Percentiles rank a stretch among this genome's conserved stretches.
Conservation (phyloP, 2,797 vertebrate genomes). For the Onychomys torridus region DNA sequence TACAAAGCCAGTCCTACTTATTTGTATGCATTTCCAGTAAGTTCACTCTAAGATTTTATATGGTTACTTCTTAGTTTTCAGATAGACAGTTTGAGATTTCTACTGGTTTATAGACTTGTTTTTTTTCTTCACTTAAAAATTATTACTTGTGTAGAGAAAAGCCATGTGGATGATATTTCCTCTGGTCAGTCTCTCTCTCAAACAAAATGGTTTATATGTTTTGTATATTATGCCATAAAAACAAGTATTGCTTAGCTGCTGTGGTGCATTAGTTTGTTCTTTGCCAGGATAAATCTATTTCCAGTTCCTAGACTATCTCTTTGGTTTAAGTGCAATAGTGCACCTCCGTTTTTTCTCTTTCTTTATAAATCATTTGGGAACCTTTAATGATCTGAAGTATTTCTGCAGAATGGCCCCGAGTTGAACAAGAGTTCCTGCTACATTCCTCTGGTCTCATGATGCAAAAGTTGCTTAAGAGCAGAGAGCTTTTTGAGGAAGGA, state of each 20-base stretch:
- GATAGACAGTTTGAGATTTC: constrained; percentile 60
- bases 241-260: constrained; percentile 70
- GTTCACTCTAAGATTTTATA: constrained; percentile 48
- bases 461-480: constrained; percentile 9
- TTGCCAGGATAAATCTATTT: constrained; percentile 60
- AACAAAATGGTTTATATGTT: constrained; percentile 71
- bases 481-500: not conserved
- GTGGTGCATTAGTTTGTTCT: constrained; percentile 7
- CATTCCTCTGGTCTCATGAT: not conserved
- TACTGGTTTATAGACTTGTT: constrained; percentile 55
- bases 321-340: constrained; percentile 31
- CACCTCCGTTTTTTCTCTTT: not conserved
- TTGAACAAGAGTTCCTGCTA: not conserved
- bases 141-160: constrained; percentile 63
- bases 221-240: constrained; percentile 60
- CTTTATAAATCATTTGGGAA: constrained; percentile 13
- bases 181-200: constrained; percentile 69
- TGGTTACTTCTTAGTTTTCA: constrained; percentile 54
- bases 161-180: constrained; percentile 58
- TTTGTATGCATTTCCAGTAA: constrained; percentile 38
- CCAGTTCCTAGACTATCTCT: constrained; percentile 20
- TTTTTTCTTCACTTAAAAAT: constrained; percentile 72
- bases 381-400: constrained; percentile 43
- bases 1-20: constrained; percentile 54
- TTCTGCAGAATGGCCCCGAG: not conserved